A percentile compares a stretch with the other conserved stretches of the same genome.
Evolutionary conservation across 2,113 vertebrate species (phyloP).

Genomic region (Sylvia atricapilla): DNA sequence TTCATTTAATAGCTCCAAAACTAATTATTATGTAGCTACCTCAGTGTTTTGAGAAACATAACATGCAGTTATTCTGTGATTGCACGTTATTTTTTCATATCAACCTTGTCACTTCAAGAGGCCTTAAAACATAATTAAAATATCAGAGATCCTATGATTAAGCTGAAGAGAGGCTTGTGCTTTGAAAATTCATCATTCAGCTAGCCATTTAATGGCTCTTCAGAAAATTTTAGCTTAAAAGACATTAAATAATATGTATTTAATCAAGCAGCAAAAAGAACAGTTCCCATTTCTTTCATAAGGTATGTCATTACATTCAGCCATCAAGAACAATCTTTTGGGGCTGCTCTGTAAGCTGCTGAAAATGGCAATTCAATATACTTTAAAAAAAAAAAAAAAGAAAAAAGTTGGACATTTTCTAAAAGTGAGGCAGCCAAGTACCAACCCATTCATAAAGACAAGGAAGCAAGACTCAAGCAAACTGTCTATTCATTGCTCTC

Average conservation of each 20-base stretch:
- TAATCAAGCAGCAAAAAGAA: constrained; percentile 8
- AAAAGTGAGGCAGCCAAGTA: background rate
- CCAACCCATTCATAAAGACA: background rate
- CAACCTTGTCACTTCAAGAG: constrained; percentile 31
- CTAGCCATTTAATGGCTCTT: background rate
- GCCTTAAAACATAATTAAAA: constrained; percentile 7
- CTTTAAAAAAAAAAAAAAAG: background rate
- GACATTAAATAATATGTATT: background rate
- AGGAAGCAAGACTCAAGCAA: background rate
- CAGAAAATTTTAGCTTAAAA: constrained; percentile 10
- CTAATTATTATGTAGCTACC: constrained; percentile 38
- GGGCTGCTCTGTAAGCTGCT: background rate
- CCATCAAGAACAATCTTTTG: background rate
- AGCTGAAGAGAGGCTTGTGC: background rate
- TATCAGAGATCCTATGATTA: constrained; percentile 21
- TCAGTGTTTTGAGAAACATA: constrained; percentile 28
- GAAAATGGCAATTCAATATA: background rate
- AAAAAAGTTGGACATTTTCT: background rate
- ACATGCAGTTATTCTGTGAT: constrained; percentile 18
- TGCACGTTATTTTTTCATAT: constrained; percentile 31
- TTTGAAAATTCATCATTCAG: background rate
- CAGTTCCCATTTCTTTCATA: background rate
- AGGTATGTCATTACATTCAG: background rate
- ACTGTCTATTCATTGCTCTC: background rate
- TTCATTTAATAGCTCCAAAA: constrained; percentile 24